These are phyloP conservation scores for Leucosticte australis DNA, from an alignment of 2,113 vertebrate genomes.

Conservation along the genomic window DNA sequence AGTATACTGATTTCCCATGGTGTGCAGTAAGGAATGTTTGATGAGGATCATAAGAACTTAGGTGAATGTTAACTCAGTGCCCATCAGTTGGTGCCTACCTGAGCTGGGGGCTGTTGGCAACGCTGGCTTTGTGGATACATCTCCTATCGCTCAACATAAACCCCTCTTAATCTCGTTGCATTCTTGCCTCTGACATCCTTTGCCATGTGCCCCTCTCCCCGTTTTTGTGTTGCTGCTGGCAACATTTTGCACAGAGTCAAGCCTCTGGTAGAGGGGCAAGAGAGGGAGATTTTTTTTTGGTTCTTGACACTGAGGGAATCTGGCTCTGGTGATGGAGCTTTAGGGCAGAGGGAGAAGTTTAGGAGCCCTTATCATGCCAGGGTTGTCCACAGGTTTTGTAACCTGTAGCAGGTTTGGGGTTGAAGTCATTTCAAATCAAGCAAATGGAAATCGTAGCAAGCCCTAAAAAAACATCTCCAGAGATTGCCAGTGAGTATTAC, in stretches of 20 bases:
- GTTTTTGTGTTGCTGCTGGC: neutral
- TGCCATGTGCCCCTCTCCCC: neutral
- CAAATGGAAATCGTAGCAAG: neutral
- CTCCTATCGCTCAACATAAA: rapidly evolving
- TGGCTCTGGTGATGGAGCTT: neutral
- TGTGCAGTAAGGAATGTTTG: neutral
- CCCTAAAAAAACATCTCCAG: neutral
- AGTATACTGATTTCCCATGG: neutral
- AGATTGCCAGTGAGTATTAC: neutral
- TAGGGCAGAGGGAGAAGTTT: neutral
- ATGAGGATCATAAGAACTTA: neutral
- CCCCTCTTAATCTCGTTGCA: neutral
- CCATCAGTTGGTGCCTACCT: neutral
- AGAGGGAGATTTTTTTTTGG: neutral
- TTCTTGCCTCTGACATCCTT: neutral
- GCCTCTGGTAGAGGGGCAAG: neutral
- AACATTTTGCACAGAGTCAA: neutral
- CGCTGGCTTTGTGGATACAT: neutral
- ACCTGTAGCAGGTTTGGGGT: neutral
- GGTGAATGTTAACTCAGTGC: neutral
- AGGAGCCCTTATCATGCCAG: neutral
- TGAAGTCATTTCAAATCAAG: neutral
- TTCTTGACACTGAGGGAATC: neutral
- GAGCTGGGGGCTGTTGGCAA: neutral
- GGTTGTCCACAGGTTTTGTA: neutral